A percentile compares a stretch with the other conserved stretches of the same genome.
Conservation (phyloP, 2,888 invertebrate species). For the Dichetophora obliterata region DNA sequence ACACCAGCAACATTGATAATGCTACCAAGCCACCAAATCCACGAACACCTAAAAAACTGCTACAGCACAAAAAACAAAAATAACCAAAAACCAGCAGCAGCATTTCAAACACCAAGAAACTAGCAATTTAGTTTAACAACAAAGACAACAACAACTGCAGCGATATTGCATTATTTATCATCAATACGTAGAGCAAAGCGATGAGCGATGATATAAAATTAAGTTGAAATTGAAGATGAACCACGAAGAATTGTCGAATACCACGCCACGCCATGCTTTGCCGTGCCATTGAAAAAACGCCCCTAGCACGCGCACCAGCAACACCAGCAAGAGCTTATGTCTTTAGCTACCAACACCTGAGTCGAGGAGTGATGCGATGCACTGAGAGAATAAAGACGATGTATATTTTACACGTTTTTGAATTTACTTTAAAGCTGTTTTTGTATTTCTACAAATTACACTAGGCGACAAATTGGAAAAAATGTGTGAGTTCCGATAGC, state of each 20-base stretch:
- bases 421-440: background rate
- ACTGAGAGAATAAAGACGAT: background rate
- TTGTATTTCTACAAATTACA: too few species aligned
- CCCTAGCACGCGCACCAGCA: slow-evolving; percentile 55
- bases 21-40: slow-evolving; percentile 34
- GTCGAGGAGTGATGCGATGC: background rate
- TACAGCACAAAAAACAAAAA: slow-evolving; percentile 38
- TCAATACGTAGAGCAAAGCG: slow-evolving; percentile 37
- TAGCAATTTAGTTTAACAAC: slow-evolving; percentile 26
- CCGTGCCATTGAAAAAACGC: slow-evolving; percentile 53
- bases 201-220: slow-evolving; percentile 17
- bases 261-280: background rate
- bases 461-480: too few species aligned
- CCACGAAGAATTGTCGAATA: background rate
- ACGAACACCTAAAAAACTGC: slow-evolving; percentile 38
- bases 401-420: too few species aligned
- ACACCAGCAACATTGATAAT: slow-evolving; percentile 26
- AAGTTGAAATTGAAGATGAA: slow-evolving; percentile 1
- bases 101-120: slow-evolving; percentile 26
- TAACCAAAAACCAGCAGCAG: slow-evolving; percentile 24
- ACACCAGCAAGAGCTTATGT: slow-evolving; percentile 38
- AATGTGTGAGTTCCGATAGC: too few species aligned
- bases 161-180: slow-evolving; percentile 46
- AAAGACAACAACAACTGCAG: slow-evolving; percentile 33
- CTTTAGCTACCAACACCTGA: background rate